These are phyloP conservation scores for Megamerina dolium DNA, from an alignment of 2,888 invertebrate species.

Conservation along the genomic window DNA sequence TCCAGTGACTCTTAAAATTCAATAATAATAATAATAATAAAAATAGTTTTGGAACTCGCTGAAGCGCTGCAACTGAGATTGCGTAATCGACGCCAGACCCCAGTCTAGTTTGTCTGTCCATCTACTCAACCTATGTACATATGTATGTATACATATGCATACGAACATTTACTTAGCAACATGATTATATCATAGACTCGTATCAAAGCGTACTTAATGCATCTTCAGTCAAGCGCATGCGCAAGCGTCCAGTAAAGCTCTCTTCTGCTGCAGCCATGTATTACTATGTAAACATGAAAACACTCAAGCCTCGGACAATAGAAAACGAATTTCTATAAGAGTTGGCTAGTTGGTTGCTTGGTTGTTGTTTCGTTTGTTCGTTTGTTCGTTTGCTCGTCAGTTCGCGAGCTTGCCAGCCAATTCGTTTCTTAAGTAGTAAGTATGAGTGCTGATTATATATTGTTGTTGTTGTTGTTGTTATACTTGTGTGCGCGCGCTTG, in stretches of 20 bases:
- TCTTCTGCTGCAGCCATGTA: too few relatives aligned
- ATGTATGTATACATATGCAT: too few relatives aligned
- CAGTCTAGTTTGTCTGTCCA: too few relatives aligned
- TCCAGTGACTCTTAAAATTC: too few relatives aligned
- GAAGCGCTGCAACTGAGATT: constrained; percentile 39
- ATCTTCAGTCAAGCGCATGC: constrained; percentile 5
- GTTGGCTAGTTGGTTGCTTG: too few relatives aligned
- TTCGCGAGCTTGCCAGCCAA: neutral
- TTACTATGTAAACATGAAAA: too few relatives aligned
- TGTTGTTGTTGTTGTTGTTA: neutral
- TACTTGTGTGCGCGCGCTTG: constrained; percentile 19
- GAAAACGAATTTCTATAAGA: neutral
- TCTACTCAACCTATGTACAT: too few relatives aligned
- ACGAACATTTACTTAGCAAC: constrained; percentile 5
- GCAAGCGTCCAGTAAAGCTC: neutral
- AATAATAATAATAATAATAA: too few relatives aligned
- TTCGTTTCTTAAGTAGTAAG: neutral
- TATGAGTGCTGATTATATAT: neutral
- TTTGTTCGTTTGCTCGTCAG: neutral
- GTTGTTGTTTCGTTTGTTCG: too few relatives aligned
- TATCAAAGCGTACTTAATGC: constrained; percentile 1
- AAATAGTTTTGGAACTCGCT: constrained; percentile 21
- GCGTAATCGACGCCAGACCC: constrained; percentile 13
- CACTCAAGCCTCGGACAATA: too few relatives aligned
- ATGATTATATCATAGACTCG: constrained; percentile 17